These are phyloP conservation scores for Bombus terrestris DNA, from an alignment of 1,140 invertebrate genomes.

Conservation along the genomic window DNA sequence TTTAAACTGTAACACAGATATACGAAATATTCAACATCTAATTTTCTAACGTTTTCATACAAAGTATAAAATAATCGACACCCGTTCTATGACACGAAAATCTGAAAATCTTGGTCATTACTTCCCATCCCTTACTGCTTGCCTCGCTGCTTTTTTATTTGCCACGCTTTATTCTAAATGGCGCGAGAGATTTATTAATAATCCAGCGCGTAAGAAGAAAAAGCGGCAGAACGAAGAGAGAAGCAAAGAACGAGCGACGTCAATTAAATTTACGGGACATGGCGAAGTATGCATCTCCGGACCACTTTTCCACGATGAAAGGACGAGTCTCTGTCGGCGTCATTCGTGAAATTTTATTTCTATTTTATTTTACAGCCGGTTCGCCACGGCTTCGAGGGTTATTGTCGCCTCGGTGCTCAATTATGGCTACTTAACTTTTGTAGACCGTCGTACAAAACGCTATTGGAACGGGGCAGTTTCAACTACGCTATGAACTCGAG, in stretches of 20 bases:
- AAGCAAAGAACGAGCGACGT: conserved; percentile 12
- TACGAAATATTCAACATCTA: too few species aligned
- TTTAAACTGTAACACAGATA: too few species aligned
- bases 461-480: too few species aligned
- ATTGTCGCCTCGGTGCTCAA: conserved; percentile 36
- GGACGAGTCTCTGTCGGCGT: neutral
- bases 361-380: conserved; percentile 36
- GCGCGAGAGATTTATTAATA: conserved; percentile 45
- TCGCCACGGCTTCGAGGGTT: neutral
- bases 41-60: too few species aligned
- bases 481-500: neutral
- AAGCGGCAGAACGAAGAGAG: neutral
- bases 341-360: conserved; percentile 28
- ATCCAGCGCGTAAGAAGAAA: conserved; percentile 7
- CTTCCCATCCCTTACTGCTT: too few species aligned
- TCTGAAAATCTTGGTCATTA: neutral
- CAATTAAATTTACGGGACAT: conserved; percentile 42
- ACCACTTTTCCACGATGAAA: neutral
- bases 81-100: neutral
- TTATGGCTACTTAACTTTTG: conserved; percentile 42
- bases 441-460: neutral
- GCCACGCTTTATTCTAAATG: conserved; percentile 17
- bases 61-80: too few species aligned
- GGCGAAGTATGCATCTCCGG: conserved; percentile 17
- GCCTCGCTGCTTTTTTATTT: conserved; percentile 5